Evolutionary conservation across 2,797 vertebrate species (phyloP), one percentile per base, ranked within the genome.

Genomic region (Fringilla coelebs): DNA sequence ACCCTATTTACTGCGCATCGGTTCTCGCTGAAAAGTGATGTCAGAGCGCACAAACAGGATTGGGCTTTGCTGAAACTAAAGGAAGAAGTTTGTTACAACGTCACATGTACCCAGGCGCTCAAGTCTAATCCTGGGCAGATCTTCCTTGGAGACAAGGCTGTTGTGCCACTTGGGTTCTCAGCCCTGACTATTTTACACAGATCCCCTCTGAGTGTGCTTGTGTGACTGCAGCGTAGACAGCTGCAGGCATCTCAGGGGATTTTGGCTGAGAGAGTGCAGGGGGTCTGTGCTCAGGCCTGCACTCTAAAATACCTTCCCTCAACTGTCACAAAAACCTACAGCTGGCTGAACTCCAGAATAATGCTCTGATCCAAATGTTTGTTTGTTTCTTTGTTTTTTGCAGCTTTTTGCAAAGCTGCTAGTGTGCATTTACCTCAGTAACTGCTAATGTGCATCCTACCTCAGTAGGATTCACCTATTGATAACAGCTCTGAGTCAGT

Each of bases 1-100:
- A 8, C 32, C 25, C 15, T 49, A 0, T 43, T 51, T 48, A 17
- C 10, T 17, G 40, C n/a, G 14, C 38, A 8, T 40, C 1, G 1
- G 2, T 52, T 65, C 26, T 61, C 49, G 7, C 46, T 58, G 80
- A 31, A 46, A 41, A 75, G 21, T 19, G 0, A 6, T 45, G 34
- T n/a, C 70, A 36, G 41, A 68, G 71, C 45, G 22, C 40, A 21
- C 25, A 22, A 31, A 36, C 20, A 14, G 20, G 6, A 20, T 4
- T 43, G 21, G 0, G 26, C 32, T 88, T 78, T 65, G 21, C 49
- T 51, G 54, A 65, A 48, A 46, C 21, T 31, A n/a, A 58, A 32
- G 32, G 38, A 61, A 54, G 41, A 66, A 26, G 4, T 24, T 84
- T 71, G 32, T 67, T 75, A 29, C 12, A 51, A 15, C 34, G 7